Conservation (phyloP, 2,888 invertebrate genomes). For the Barypeithes pellucidus region DNA sequence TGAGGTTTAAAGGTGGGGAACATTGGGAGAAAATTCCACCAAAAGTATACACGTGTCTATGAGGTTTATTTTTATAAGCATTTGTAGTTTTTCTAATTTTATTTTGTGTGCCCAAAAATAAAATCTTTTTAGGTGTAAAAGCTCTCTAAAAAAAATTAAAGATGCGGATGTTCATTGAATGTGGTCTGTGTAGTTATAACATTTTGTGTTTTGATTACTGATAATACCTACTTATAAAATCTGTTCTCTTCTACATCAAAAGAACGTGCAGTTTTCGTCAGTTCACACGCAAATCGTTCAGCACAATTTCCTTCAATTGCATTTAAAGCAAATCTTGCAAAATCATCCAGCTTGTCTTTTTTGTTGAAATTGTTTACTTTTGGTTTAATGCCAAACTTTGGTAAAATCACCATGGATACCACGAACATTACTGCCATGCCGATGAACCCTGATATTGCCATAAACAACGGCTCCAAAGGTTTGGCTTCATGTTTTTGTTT, state of each 20-base stretch:
- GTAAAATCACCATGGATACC: slow-evolving; percentile 72
- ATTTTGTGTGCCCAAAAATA: no score
- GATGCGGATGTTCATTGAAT: no score
- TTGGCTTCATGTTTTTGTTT: slow-evolving; percentile 62
- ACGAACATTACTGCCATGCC: slow-evolving; percentile 74
- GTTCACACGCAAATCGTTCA: slow-evolving; percentile 71
- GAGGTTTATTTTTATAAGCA: no score
- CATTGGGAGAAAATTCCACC: no score
- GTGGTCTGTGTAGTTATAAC: not conserved
- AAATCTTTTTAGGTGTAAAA: no score
- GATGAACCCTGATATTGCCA: slow-evolving; percentile 75
- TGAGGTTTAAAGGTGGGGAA: no score
- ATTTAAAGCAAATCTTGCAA: slow-evolving; percentile 68
- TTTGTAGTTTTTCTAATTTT: no score
- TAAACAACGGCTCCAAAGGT: slow-evolving; percentile 72
- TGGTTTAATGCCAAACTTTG: slow-evolving; percentile 68
- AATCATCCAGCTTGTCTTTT: slow-evolving; percentile 65
- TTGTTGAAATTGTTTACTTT: slow-evolving; percentile 58
- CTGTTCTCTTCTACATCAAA: slow-evolving; percentile 67
- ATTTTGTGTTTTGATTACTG: not conserved
- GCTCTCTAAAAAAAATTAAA: no score
- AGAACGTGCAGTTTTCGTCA: slow-evolving; percentile 68
- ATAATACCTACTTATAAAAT: slow-evolving; percentile 67
- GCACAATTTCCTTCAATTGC: slow-evolving; percentile 71
- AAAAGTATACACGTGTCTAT: no score